Evolutionary conservation across 2,797 vertebrate genomes (phyloP), one percentile per base, ranked within the genome.

Genomic region (Peromyscus eremicus): DNA sequence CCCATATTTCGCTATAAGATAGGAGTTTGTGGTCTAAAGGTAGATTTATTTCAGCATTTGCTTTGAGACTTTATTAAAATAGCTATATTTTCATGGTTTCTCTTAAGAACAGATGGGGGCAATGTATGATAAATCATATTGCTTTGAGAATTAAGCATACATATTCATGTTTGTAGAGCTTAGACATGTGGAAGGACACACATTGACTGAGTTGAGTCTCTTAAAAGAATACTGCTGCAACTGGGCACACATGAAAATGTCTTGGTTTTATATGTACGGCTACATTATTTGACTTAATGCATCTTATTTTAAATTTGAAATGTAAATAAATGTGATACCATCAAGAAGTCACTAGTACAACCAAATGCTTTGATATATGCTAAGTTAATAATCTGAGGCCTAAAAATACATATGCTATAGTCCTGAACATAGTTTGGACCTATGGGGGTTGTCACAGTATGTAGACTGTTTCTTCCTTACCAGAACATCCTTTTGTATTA

Each of bases 11-110:
- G 52, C 76, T 8, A 43, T 77, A 62, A 43, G 40, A 55, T 52
- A 71, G 55, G 60, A 37, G 49, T 85, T 5, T 83, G 8, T 82
- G 64, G 79, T 79, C 27, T n/a, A 66, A 73, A 66, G 68, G n/a
- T 68, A 89, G 60, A 70, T 77, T 85, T 86, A 89, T 55, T 92
- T 88, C 29, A 43, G 4, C 79, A 37, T 86, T 89, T 93, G 52
- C 80, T 91, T 55, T 57, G 75, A 68, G 62, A 27, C 13, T 87
- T 82, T 55, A 57, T 92, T 62, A 82, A 76, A 87, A 64, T 19
- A 77, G 81, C 43, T 68, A 55, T 76, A 49, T n/a, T 82, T 55
- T 73, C 21, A 64, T 90, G n/a, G n/a, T 77, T 82, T 94, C 57
- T 92, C 5, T 95, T 80, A 81, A 89, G 73, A 91, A 84, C 57